Conservation (phyloP, 2,113 vertebrate species). For the Pelmatolapia mariae region DNA sequence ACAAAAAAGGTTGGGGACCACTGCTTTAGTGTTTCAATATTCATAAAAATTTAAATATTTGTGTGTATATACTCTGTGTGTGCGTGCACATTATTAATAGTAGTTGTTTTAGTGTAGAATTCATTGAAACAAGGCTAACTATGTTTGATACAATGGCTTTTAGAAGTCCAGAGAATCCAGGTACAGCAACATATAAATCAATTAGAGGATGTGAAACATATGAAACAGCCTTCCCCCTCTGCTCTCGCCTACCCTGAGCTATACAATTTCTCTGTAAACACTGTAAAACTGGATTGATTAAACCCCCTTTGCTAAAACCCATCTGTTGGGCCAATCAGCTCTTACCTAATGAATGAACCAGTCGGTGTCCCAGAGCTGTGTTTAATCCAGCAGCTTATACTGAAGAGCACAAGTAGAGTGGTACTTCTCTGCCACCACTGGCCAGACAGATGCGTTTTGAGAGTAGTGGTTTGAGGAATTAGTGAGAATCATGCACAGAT, state of each 20-base stretch:
- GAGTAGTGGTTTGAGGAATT: constrained; percentile 40
- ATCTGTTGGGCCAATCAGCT: constrained; percentile 42
- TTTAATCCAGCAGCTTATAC: constrained; percentile 45
- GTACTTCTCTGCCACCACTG: neutral
- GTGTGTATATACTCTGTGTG: neutral
- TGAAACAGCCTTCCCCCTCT: neutral
- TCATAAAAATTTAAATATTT: neutral
- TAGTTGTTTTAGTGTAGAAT: neutral
- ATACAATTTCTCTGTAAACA: constrained; percentile 4
- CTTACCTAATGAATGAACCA: constrained; percentile 5
- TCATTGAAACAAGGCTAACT: neutral
- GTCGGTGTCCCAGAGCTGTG: constrained; percentile 18
- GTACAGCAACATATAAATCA: constrained; percentile 45
- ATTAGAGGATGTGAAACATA: constrained; percentile 31
- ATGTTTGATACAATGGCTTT: neutral
- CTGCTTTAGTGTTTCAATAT: neutral
- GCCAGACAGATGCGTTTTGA: neutral
- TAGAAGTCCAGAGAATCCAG: neutral
- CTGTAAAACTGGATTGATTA: constrained; percentile 29
- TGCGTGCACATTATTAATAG: neutral
- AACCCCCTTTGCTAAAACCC: constrained; percentile 14
- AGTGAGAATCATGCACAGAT: constrained; percentile 4
- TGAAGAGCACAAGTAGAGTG: constrained; percentile 8
- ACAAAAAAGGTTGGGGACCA: too few relatives aligned
- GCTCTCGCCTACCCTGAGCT: neutral